Evolutionary conservation across 2,888 invertebrate species (phyloP).

Genomic region (Thalpophila matura): DNA sequence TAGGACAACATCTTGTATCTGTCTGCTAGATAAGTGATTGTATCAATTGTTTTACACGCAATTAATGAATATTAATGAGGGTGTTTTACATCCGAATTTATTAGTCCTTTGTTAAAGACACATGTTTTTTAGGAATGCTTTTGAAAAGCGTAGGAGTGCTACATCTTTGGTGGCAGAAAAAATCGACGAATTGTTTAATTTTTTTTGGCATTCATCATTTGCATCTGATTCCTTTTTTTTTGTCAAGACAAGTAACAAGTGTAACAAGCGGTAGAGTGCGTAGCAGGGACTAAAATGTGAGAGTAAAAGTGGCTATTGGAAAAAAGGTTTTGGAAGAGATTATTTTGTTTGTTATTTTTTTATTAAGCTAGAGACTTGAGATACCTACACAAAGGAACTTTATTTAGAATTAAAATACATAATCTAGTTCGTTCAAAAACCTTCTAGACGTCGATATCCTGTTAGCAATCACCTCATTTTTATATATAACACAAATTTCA

Average conservation of each 20-base stretch:
- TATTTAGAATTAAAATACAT: neutral
- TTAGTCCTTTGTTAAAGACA: slow-evolving; percentile 15
- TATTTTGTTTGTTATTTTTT: no score
- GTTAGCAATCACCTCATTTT: slow-evolving; percentile 73
- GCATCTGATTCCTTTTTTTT: no score
- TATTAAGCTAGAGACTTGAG: no score
- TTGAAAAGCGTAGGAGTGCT: slow-evolving; percentile 5
- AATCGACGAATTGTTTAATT: neutral
- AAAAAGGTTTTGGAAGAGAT: no score
- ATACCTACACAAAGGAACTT: no score
- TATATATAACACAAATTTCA: slow-evolving; percentile 80
- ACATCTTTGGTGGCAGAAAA: neutral
- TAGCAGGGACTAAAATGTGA: no score
- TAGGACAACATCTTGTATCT: slow-evolving; percentile 42
- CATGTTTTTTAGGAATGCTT: neutral
- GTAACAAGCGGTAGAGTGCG: no score
- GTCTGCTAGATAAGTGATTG: slow-evolving; percentile 55
- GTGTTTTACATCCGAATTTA: slow-evolving; percentile 10
- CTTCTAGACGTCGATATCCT: slow-evolving; percentile 76
- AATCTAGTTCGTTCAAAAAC: slow-evolving; percentile 22
- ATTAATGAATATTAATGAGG: slow-evolving; percentile 50
- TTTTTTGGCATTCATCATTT: no score
- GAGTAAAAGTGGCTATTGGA: no score
- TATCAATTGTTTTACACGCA: slow-evolving; percentile 62
- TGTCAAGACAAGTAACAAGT: no score